Evolutionary conservation across 1,140 invertebrate species (phyloP), one percentile per base, ranked within the genome.

Genomic region (Archivesica marissinica): DNA sequence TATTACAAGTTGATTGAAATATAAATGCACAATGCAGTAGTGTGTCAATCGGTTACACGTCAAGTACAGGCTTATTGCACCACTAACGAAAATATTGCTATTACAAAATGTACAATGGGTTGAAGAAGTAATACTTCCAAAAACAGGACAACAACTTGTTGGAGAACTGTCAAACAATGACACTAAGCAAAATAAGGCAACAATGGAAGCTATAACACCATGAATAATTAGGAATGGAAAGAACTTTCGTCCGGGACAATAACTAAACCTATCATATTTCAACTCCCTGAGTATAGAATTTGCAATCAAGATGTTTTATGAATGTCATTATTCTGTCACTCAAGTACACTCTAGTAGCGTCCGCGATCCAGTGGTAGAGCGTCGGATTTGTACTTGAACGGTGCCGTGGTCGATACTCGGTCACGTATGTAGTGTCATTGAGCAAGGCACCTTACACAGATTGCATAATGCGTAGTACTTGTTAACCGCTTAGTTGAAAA

Each of bases 161-260:
- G 59, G n/a, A 35, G 2, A 4, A 15, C 30, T 64, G 59, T 64
- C 59, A 64, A 35, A 25, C 33, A 64, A 28, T 33, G 59, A 64
- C 59, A 64, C 59, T 17, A 59, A 59, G 54, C n/a, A 28, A 59
- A 28, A 59, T 28, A 59, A 64, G 59, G 4, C 23, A 64, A 64
- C 59, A 64, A 64, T 35, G 38, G 59, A 35, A 33, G n/a, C 1
- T 64, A 64, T 25, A 17, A 35, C 30, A 64, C 59, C 59, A 33
- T 33, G 20, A 64, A 64, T 35, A 64, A 64, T 64, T 35, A 64
- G 59, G 59, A 28, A 64, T 64, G 59, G 17, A 64, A 35, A n/a
- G n/a, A 64, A 64, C 30, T 64, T 64, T 64, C 59, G 13, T 33
- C 9, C 28, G 38, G 38, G 25, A 64, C 59, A 64, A 35, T 64